Evolutionary conservation across 2,888 invertebrate genomes (phyloP).

Genomic region (Myopa tessellatipennis): DNA sequence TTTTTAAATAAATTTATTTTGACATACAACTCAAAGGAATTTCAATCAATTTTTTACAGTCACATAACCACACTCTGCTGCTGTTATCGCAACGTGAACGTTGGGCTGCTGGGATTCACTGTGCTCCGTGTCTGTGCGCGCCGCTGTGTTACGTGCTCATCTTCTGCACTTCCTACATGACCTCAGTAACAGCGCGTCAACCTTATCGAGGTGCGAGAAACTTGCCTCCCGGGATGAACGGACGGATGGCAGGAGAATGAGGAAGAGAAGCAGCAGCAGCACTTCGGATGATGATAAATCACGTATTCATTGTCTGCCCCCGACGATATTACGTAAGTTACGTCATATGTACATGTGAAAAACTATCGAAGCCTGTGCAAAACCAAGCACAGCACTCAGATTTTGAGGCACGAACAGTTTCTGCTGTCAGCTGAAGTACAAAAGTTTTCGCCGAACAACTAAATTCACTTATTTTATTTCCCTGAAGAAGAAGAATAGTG

Average conservation of each 20-base stretch:
- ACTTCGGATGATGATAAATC: conserved; percentile 16
- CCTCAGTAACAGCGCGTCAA: background rate
- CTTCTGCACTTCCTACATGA: conserved; percentile 24
- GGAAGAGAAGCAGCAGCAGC: background rate
- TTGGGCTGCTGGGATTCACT: background rate
- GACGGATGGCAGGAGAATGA: background rate
- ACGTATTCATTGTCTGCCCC: background rate
- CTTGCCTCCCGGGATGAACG: background rate
- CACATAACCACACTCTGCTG: too few relatives aligned
- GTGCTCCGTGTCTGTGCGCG: background rate
- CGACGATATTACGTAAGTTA: background rate
- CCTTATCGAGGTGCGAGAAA: background rate
- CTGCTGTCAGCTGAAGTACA: too few relatives aligned
- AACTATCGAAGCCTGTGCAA: too few relatives aligned
- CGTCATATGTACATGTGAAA: too few relatives aligned
- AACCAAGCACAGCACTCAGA: too few relatives aligned
- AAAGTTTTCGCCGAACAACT: background rate
- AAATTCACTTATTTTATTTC: background rate
- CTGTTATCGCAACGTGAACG: too few relatives aligned
- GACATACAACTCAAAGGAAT: too few relatives aligned
- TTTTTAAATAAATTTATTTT: too few relatives aligned
- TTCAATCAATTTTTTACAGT: too few relatives aligned
- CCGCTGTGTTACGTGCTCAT: conserved; percentile 12
- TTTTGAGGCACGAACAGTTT: too few relatives aligned
- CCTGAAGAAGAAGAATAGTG: too few relatives aligned